phyloP scores from a whole-genome alignment of 2,888 invertebrate species.

The Drosophila aldrichi region DNA sequence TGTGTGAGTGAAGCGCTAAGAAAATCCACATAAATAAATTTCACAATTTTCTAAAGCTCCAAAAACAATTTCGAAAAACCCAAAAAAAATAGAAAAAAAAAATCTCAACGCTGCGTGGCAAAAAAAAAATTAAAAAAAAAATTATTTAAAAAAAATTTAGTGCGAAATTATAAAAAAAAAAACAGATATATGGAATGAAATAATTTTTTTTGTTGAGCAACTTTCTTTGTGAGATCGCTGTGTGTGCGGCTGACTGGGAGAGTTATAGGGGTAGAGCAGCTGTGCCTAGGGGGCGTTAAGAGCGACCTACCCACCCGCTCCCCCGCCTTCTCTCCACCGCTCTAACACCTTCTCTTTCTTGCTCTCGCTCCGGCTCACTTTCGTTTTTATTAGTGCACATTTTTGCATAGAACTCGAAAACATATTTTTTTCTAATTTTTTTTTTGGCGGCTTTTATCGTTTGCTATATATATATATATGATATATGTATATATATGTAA shows the following conservation, averaged over 20 bases:
- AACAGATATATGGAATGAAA: not conserved
- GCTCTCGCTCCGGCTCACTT: slow-evolving; percentile 1
- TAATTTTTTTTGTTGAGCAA: slow-evolving; percentile 19
- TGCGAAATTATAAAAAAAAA: not conserved
- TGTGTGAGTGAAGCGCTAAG: slow-evolving; percentile 71
- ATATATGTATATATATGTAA: not conserved
- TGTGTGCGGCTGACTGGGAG: slow-evolving; percentile 8
- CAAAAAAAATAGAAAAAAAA: slow-evolving; percentile 13
- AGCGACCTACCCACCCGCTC: not conserved
- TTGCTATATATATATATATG: not conserved
- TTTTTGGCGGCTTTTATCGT: slow-evolving; percentile 27
- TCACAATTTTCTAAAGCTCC: slow-evolving; percentile 22
- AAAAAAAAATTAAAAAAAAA: slow-evolving; percentile 8
- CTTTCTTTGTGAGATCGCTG: slow-evolving; percentile 56
- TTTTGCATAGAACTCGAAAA: slow-evolving; percentile 21
- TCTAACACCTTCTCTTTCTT: not conserved
- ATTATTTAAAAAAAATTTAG: not conserved
- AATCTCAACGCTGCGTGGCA: slow-evolving; percentile 49
- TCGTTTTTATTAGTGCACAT: slow-evolving; percentile 26
- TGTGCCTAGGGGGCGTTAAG: not conserved
- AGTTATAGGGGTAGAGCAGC: not conserved
- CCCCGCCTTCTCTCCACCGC: not conserved
- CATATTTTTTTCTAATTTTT: not conserved
- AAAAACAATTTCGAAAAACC: slow-evolving; percentile 34
- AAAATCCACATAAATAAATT: slow-evolving; percentile 41